phyloP scores from a whole-genome alignment of 1,140 invertebrate genomes.

The Rhyacophila brunnea region DNA sequence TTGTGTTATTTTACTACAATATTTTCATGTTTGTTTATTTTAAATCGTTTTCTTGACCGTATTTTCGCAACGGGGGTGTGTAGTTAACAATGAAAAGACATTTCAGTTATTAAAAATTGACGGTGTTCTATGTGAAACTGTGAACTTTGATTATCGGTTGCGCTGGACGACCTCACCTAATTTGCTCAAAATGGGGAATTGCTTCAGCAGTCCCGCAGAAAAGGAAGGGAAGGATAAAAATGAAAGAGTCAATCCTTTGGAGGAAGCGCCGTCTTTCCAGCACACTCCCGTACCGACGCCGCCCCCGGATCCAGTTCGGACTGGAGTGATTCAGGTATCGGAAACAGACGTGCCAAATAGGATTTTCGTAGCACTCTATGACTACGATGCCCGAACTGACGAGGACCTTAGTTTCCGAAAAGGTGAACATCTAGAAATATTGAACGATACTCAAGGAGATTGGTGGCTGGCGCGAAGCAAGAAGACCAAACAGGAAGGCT shows the following conservation, averaged over 20 bases:
- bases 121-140: constrained; percentile 19
- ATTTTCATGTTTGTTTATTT: constrained; percentile 28
- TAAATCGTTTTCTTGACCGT: constrained; percentile 12
- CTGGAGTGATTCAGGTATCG: constrained; percentile 55
- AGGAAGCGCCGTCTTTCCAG: constrained; percentile 61
- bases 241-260: constrained; percentile 61
- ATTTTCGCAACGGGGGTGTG: constrained; percentile 11
- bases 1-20: constrained; percentile 29
- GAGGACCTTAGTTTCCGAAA: constrained; percentile 98
- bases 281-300: constrained; percentile 64
- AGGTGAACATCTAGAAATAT: constrained; percentile 95
- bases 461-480: constrained; percentile 99
- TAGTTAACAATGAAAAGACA: constrained; percentile 18
- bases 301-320: constrained; percentile 63
- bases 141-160: constrained; percentile 14
- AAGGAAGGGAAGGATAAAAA: constrained; percentile 63
- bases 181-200: constrained; percentile 62
- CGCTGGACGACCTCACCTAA: constrained; percentile 24
- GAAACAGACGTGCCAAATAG: constrained; percentile 70
- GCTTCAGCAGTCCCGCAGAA: constrained; percentile 66
- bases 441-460: constrained; percentile 95
- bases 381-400: constrained; percentile 98
- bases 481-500: constrained; percentile 92
- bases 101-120: constrained; percentile 2
- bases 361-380: constrained; percentile 96